Conservation (phyloP, 1,140 invertebrate species). For the Lasioglossum albipes region DNA sequence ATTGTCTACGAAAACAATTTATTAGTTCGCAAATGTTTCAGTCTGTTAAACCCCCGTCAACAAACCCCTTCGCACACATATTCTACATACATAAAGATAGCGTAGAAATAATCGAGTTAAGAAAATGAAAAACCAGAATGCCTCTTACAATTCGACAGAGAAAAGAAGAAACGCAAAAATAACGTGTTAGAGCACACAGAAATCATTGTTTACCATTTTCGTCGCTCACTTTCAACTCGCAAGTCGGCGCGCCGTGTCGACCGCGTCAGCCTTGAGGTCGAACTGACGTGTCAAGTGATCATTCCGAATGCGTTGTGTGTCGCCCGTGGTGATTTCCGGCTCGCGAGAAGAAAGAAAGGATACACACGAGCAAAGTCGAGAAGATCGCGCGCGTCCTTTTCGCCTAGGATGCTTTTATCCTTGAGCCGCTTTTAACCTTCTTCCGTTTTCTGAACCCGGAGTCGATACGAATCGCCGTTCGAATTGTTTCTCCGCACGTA, state of each 20-base stretch:
- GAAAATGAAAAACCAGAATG: too few species aligned
- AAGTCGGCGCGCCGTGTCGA: too few species aligned
- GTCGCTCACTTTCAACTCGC: neutral
- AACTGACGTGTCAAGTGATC: constrained; percentile 41
- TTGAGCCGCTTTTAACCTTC: constrained; percentile 35
- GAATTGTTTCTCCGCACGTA: too few species aligned
- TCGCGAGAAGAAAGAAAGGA: constrained; percentile 28
- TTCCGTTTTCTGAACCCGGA: neutral
- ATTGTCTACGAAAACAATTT: too few species aligned
- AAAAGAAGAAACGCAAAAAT: neutral
- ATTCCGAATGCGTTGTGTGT: constrained; percentile 48
- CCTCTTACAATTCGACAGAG: neutral
- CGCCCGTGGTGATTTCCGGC: constrained; percentile 34
- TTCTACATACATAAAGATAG: too few species aligned
- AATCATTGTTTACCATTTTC: neutral
- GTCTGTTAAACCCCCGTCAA: too few species aligned
- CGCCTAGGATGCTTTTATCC: constrained; percentile 29
- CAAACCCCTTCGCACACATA: too few species aligned
- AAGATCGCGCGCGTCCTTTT: constrained; percentile 28
- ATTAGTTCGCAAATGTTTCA: too few species aligned
- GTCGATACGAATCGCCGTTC: neutral
- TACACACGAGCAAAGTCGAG: neutral
- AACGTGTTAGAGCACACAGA: neutral
- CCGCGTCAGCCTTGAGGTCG: constrained; percentile 22
- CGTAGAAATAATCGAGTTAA: too few species aligned